Percentiles rank a stretch among this genome's conserved stretches.
These are phyloP conservation scores for Pterois miles DNA, from an alignment of 2,797 vertebrate species.

Conservation along the genomic window DNA sequence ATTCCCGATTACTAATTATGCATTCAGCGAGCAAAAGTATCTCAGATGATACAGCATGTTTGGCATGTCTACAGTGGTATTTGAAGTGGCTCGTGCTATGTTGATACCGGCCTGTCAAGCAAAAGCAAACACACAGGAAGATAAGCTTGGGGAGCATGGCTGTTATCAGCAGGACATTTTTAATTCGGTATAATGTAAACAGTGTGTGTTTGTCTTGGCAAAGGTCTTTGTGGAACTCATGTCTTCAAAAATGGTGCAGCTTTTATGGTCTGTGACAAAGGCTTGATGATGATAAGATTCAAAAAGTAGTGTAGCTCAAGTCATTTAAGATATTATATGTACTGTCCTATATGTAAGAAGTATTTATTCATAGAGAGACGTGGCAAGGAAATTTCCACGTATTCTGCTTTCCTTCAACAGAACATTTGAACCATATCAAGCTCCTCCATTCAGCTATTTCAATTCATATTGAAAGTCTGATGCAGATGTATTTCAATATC, in stretches of 20 bases:
- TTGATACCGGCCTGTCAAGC: slow-evolving; percentile 67
- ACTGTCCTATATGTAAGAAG: neutral
- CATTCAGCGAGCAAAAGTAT: slow-evolving; percentile 12
- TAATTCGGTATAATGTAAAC: slow-evolving; percentile 58
- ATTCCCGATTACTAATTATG: slow-evolving; percentile 31
- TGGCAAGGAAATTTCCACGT: slow-evolving; percentile 1
- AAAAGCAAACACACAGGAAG: slow-evolving; percentile 63
- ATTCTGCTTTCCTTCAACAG: neutral
- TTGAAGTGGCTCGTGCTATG: slow-evolving; percentile 28
- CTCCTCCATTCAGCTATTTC: neutral
- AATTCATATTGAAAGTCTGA: neutral
- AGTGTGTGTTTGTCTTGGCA: slow-evolving; percentile 61
- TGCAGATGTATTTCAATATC: slow-evolving; percentile 6
- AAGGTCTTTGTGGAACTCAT: neutral
- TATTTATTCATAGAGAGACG: neutral
- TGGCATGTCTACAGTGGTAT: slow-evolving; percentile 33
- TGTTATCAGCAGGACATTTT: slow-evolving; percentile 65
- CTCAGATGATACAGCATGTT: slow-evolving; percentile 27
- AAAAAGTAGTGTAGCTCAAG: neutral
- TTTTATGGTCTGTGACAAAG: slow-evolving; percentile 22
- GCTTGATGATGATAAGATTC: too few species aligned
- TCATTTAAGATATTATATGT: neutral
- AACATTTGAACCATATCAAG: slow-evolving; percentile 11
- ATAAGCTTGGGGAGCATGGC: slow-evolving; percentile 25
- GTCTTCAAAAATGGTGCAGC: slow-evolving; percentile 28